Conservation (phyloP, 2,888 invertebrate genomes). For the Kuschelorhynchus macadamiae region DNA sequence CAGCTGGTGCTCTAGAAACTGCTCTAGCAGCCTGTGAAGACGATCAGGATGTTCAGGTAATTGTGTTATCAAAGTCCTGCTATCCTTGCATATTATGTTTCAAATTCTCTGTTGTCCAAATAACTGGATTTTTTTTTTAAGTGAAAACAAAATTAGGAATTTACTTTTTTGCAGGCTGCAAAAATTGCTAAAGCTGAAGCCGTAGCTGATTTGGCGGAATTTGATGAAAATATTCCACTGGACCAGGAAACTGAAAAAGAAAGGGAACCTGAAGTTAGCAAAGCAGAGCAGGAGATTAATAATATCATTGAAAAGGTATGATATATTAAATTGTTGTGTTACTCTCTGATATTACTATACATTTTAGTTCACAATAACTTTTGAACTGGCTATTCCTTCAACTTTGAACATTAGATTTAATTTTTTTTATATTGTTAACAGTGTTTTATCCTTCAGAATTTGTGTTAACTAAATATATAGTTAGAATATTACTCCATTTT, state of each 20-base stretch:
- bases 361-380: conserved; percentile 51
- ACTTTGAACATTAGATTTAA: not conserved
- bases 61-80: too few relatives aligned
- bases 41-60: conserved; percentile 87
- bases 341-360: not conserved
- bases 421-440: too few relatives aligned
- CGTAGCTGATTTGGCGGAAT: conserved; percentile 91
- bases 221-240: conserved; percentile 94
- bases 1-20: conserved; percentile 79
- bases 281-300: conserved; percentile 81
- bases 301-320: conserved; percentile 80
- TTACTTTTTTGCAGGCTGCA: conserved; percentile 77
- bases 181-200: conserved; percentile 91
- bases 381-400: not conserved
- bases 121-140: too few relatives aligned
- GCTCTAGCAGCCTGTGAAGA: conserved; percentile 95
- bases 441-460: too few relatives aligned
- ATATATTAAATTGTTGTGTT: conserved; percentile 11
- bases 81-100: too few relatives aligned
- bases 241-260: conserved; percentile 76
- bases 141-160: too few relatives aligned
- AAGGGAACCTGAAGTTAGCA: conserved; percentile 74
- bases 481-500: too few relatives aligned
- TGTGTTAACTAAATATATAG: too few relatives aligned
- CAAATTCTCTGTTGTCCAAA: too few relatives aligned